Evolutionary conservation across 2,888 invertebrate genomes (phyloP).

Genomic region (Rotaria socialis): DNA sequence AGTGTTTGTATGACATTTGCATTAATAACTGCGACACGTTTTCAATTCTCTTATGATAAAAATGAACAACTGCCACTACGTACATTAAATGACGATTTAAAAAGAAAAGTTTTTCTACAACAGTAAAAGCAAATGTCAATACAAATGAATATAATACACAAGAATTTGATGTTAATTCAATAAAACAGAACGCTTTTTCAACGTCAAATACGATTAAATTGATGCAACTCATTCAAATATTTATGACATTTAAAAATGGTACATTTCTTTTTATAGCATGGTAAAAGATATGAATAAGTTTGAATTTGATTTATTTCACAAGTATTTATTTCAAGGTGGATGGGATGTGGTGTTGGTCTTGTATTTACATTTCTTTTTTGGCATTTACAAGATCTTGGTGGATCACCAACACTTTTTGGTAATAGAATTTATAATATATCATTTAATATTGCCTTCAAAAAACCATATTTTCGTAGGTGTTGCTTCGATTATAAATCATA

Average conservation of each 20-base stretch:
- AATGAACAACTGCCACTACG: conserved; percentile 46
- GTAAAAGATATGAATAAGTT: not conserved
- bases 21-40: conserved; percentile 81
- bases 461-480: conserved; percentile 65
- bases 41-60: conserved; percentile 63
- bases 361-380: conserved; percentile 98
- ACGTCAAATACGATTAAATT: not conserved
- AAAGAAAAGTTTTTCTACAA: not conserved
- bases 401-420: conserved; percentile 81
- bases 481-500: conserved; percentile 95
- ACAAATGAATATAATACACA: not conserved
- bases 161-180: not conserved
- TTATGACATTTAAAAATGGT: conserved; percentile 16
- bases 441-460: not conserved
- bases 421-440: not conserved
- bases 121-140: not conserved
- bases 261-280: conserved; percentile 28
- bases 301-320: not conserved
- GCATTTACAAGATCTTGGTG: conserved; percentile 81
- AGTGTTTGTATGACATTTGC: conserved; percentile 92
- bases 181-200: not conserved
- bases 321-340: conserved; percentile 70
- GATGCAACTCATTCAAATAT: conserved; percentile 21
- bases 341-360: conserved; percentile 97
- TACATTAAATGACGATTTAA: conserved; percentile 43